Conservation (phyloP, 1,140 invertebrate genomes). For the Aphaenogaster ashmeadi region DNA sequence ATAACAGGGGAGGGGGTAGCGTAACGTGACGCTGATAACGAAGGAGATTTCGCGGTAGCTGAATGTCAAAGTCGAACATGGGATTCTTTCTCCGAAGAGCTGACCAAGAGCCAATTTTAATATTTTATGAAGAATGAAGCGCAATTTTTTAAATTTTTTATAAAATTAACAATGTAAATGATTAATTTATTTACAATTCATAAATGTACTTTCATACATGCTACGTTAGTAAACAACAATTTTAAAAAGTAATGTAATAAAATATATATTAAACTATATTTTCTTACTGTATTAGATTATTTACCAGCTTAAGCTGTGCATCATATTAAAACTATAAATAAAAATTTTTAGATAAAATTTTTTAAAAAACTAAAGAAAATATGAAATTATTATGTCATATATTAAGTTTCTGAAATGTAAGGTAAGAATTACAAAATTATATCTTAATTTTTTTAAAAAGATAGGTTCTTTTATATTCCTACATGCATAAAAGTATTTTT, state of each 20-base stretch:
- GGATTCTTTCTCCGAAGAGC: conserved; percentile 41
- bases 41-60: conserved; percentile 59
- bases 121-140: neutral
- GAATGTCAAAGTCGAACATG: conserved; percentile 50
- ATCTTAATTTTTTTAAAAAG: neutral
- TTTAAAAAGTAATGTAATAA: neutral
- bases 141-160: neutral
- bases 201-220: neutral
- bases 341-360: neutral
- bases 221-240: neutral
- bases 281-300: neutral
- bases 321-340: neutral
- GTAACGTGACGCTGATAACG: conserved; percentile 75
- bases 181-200: neutral
- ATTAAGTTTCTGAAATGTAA: neutral
- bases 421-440: neutral
- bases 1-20: conserved; percentile 47
- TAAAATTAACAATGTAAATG: neutral
- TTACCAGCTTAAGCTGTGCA: neutral
- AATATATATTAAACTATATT: neutral
- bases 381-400: neutral
- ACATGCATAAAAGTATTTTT: neutral
- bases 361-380: neutral
- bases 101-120: conserved; percentile 49
- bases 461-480: neutral